phyloP scores from a whole-genome alignment of 2,797 vertebrate genomes.

The Galago senegalensis region DNA sequence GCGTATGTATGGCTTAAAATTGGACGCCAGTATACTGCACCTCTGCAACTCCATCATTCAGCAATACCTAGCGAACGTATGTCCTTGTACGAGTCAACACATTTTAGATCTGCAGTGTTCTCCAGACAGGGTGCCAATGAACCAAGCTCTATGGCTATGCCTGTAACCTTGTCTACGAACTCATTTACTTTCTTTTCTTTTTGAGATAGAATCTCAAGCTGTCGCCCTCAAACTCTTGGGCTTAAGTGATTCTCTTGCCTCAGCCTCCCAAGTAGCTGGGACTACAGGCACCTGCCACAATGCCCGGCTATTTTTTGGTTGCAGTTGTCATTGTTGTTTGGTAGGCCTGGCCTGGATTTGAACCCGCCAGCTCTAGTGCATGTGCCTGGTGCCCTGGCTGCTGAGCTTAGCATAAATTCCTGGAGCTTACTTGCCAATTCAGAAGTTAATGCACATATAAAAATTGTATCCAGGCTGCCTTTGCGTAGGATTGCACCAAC shows the following conservation, averaged over 20 bases:
- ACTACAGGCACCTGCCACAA: no score
- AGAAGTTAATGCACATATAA: neutral
- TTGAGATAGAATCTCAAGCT: no score
- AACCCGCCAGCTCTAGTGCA: no score
- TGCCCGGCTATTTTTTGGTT: no score
- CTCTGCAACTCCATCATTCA: neutral
- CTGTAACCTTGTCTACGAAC: neutral
- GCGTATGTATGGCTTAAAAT: neutral
- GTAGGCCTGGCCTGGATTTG: no score
- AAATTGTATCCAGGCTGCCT: neutral
- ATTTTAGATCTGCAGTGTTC: neutral
- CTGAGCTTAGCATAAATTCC: neutral
- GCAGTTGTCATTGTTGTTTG: no score
- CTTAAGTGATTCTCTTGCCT: no score
- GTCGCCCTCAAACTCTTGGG: no score
- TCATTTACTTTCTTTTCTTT: neutral
- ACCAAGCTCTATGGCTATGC: neutral
- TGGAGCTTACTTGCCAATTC: neutral
- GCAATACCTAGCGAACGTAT: rapidly evolving
- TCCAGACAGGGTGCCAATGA: rapidly evolving
- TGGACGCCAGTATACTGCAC: no score
- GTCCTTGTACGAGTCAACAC: rapidly evolving
- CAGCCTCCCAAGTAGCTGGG: no score
- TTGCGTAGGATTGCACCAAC: neutral
- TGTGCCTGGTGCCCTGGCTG: no score